phyloP scores from a whole-genome alignment of 2,113 vertebrate genomes.

The Lutjanus erythropterus region DNA sequence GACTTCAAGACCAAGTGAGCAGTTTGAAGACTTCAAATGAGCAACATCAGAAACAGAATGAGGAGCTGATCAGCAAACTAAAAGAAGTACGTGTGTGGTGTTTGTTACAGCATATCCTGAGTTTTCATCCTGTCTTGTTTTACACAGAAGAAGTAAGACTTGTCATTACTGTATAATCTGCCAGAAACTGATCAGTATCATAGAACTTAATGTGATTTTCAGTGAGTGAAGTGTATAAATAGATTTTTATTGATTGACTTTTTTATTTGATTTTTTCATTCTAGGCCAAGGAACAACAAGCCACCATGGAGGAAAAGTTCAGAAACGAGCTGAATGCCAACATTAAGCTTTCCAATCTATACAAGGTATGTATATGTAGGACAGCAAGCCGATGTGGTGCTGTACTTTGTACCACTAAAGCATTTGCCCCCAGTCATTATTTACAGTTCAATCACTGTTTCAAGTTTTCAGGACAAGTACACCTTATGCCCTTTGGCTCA shows the following conservation, averaged over 20 bases:
- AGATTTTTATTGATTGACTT: conserved; percentile 8
- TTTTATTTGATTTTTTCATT: too few relatives aligned
- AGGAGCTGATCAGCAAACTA: conserved; percentile 91
- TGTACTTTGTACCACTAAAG: neutral
- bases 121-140: neutral
- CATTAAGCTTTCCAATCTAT: conserved; percentile 94
- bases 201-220: too few relatives aligned
- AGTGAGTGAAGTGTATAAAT: neutral
- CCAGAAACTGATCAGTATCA: neutral
- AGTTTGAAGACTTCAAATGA: conserved; percentile 92
- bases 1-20: conserved; percentile 91
- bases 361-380: conserved; percentile 87
- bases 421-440: neutral
- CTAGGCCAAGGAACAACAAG: conserved; percentile 93
- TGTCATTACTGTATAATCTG: neutral
- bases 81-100: conserved; percentile 88
- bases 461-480: too few relatives aligned
- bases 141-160: neutral
- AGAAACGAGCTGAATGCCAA: conserved; percentile 95
- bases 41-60: conserved; percentile 92
- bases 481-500: neutral
- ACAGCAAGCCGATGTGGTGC: neutral
- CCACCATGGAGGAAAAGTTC: conserved; percentile 92
- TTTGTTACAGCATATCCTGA: neutral
- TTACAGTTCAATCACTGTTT: too few relatives aligned